Percentiles rank a stretch among this genome's conserved stretches.
These are phyloP conservation scores for Morpho deidamia DNA, from an alignment of 2,888 invertebrate species.

Conservation along the genomic window DNA sequence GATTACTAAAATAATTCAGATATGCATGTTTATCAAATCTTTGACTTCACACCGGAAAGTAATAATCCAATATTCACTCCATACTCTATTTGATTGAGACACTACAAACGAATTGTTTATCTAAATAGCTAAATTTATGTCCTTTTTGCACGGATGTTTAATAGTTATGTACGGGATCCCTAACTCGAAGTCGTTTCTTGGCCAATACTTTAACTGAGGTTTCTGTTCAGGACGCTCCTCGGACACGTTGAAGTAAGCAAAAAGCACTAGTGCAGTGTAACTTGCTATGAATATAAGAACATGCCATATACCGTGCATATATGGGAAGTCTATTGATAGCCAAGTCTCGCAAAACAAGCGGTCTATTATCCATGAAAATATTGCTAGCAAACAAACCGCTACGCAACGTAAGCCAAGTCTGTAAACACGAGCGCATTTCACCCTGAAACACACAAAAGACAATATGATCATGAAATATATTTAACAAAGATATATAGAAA, in stretches of 20 bases:
- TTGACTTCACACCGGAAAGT: too few relatives aligned
- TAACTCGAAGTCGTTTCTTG: slow-evolving; percentile 85
- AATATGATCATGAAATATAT: too few relatives aligned
- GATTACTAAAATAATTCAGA: too few relatives aligned
- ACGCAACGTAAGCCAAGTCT: slow-evolving; percentile 84
- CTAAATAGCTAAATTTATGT: slow-evolving; percentile 70
- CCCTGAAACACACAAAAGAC: slow-evolving; percentile 43
- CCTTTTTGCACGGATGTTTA: slow-evolving; percentile 74
- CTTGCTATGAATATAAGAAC: slow-evolving; percentile 88
- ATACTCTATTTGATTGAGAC: not conserved
- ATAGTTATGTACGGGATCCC: slow-evolving; percentile 87
- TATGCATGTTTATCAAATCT: too few relatives aligned
- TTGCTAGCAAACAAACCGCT: slow-evolving; percentile 83
- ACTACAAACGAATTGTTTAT: not conserved
- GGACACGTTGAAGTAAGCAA: slow-evolving; percentile 87
- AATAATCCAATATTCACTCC: too few relatives aligned
- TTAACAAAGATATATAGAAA: too few relatives aligned
- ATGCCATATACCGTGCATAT: slow-evolving; percentile 91
- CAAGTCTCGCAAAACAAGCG: slow-evolving; percentile 88
- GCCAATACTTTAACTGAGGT: slow-evolving; percentile 87
- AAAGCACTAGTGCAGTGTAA: slow-evolving; percentile 86
- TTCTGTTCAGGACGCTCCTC: slow-evolving; percentile 84
- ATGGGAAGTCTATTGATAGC: slow-evolving; percentile 87
- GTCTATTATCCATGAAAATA: slow-evolving; percentile 88
- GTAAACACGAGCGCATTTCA: slow-evolving; percentile 81